These are phyloP conservation scores for Dasypogon diadema DNA, from an alignment of 2,888 invertebrate genomes.

Conservation along the genomic window DNA sequence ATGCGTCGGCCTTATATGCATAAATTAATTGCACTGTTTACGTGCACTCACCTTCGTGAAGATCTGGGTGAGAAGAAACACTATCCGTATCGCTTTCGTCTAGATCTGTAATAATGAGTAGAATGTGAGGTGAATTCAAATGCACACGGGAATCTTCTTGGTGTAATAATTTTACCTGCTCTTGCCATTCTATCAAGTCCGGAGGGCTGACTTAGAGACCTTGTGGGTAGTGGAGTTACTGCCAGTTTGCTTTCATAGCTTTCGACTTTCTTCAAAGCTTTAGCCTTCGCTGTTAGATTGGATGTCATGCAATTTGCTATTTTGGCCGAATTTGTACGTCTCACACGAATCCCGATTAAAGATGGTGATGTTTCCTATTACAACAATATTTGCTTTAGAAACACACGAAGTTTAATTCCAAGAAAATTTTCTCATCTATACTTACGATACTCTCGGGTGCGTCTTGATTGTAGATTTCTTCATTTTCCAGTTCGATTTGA, in stretches of 20 bases:
- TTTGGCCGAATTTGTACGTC: slow-evolving; percentile 67
- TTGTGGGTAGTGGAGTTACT: slow-evolving; percentile 63
- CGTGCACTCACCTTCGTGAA: slow-evolving; percentile 63
- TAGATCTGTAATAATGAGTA: slow-evolving; percentile 58
- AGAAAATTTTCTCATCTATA: neutral
- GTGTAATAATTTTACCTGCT: slow-evolving; percentile 49
- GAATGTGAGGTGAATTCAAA: slow-evolving; percentile 6
- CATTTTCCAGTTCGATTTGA: slow-evolving; percentile 74
- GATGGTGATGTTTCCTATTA: slow-evolving; percentile 59
- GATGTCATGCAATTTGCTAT: slow-evolving; percentile 57
- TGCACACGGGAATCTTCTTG: neutral
- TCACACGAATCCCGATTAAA: slow-evolving; percentile 60
- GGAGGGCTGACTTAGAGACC: slow-evolving; percentile 79
- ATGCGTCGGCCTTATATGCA: slow-evolving; percentile 21
- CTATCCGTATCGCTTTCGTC: slow-evolving; percentile 69
- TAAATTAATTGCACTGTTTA: slow-evolving; percentile 15
- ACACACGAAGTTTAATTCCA: neutral
- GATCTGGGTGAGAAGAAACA: slow-evolving; percentile 64
- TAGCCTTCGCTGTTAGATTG: slow-evolving; percentile 59
- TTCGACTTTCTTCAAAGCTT: slow-evolving; percentile 62
- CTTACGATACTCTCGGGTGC: slow-evolving; percentile 55
- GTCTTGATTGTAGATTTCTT: slow-evolving; percentile 59
- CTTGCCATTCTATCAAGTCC: slow-evolving; percentile 63
- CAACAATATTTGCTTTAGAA: slow-evolving; percentile 35
- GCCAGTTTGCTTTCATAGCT: slow-evolving; percentile 60